A percentile compares a stretch with the other conserved stretches of the same genome.
Conservation (phyloP, 2,888 invertebrate species). For the Stenolophus ochropezus region DNA sequence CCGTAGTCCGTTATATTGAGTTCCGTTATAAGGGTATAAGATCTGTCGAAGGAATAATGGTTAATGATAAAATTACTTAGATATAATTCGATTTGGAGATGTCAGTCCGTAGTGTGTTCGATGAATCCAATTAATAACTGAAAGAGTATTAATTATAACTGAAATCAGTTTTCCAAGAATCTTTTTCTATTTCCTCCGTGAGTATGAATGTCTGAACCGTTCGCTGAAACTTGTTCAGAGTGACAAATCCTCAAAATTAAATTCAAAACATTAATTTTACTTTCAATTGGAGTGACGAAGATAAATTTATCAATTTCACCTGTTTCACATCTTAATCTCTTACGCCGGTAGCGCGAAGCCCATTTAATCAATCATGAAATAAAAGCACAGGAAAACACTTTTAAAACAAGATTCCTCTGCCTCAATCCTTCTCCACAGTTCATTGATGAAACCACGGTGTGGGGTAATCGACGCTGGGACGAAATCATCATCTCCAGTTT, state of each 20-base stretch:
- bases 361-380: slow-evolving; percentile 44
- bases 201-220: not conserved
- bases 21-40: too few relatives aligned
- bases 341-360: not conserved
- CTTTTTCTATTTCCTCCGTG: not conserved
- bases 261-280: slow-evolving; percentile 34
- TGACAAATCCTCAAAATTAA: slow-evolving; percentile 35
- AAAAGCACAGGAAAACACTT: slow-evolving; percentile 40
- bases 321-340: slow-evolving; percentile 33
- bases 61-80: too few relatives aligned
- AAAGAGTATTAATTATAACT: not conserved
- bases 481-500: not conserved
- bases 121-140: not conserved
- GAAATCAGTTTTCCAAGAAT: not conserved
- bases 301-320: slow-evolving; percentile 43
- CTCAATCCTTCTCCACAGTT: slow-evolving; percentile 30
- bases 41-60: too few relatives aligned
- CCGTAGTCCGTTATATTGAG: too few relatives aligned
- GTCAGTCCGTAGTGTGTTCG: too few relatives aligned
- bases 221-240: not conserved
- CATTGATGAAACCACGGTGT: not conserved
- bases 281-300: slow-evolving; percentile 28
- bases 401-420: slow-evolving; percentile 30
- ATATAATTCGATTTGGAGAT: too few relatives aligned
- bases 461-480: not conserved